Evolutionary conservation across 2,888 invertebrate genomes (phyloP), one percentile per base, ranked within the genome.

Genomic region (Arge pagana): DNA sequence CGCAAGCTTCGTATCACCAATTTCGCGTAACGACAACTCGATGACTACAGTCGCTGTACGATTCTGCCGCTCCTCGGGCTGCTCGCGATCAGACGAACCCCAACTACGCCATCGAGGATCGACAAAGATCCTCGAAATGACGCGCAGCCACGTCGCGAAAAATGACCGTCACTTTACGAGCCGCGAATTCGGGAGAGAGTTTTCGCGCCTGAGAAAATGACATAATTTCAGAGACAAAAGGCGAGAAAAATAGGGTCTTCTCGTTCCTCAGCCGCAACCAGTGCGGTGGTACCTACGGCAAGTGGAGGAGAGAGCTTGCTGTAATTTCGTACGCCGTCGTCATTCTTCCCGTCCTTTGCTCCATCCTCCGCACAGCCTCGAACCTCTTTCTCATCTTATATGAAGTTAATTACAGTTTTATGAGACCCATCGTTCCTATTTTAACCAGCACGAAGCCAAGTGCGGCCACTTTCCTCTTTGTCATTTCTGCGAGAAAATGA

Each of bases 401-500:
- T 62, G 61, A 65, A 66, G 64, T 66, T 67, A 66, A 68, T 68
- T 68, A 66, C 67, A 61, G 66, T 68, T 67, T 67, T 67, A 68
- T 60, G 62, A 68, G 63, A 36, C 53, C 39, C 59, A 60, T 60
- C 37, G 60, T 55, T 58, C 52, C 53, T 54, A 55, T 62, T 58
- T 55, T 53, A 45, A 35, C 36, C 41, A 33, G 51, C 53, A 50
- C 41, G 52, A 54, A 59, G 51, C 48, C 55, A 53, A 53, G 55
- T 49, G 54, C 43, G 52, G 58, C 57, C 52, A 48, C 36, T 45
- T 43, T 51, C 57, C 33, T 15, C 45, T 35, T 45, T 45, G 45
- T 45, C 45, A 35, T 45, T 45, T 23, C 31, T 19, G 21, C 15
- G 33, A 8, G 33, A 15, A 21, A 21, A 19, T 26, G 45, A 45